A percentile compares a stretch with the other conserved stretches of the same genome.
These are phyloP conservation scores for Manis javanica DNA, from an alignment of 2,797 vertebrate species.

Conservation along the genomic window DNA sequence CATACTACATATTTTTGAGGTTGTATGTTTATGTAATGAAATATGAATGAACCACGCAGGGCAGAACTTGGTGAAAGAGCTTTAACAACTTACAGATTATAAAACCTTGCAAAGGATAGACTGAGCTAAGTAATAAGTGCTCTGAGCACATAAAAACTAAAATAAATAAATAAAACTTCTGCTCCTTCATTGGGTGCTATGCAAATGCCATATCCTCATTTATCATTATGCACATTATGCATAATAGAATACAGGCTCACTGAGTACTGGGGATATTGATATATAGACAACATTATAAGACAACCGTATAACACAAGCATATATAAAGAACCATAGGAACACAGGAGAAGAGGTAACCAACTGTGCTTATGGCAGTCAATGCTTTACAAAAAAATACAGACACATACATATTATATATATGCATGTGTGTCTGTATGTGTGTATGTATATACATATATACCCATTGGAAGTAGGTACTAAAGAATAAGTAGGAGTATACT, in stretches of 20 bases:
- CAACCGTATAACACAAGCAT: neutral
- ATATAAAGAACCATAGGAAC: neutral
- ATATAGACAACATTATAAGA: neutral
- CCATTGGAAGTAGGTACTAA: constrained; percentile 9
- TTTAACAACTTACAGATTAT: constrained; percentile 34
- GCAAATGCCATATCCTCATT: neutral
- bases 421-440: no score
- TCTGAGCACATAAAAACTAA: neutral
- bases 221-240: neutral
- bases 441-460: neutral
- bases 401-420: neutral
- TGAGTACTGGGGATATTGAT: neutral
- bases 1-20: neutral
- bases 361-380: neutral
- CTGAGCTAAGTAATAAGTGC: neutral
- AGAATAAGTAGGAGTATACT: neutral
- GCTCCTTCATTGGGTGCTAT: neutral
- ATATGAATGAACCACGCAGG: neutral
- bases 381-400: neutral
- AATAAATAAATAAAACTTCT: constrained; percentile 27
- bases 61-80: neutral
- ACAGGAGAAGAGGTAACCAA: neutral
- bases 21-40: constrained; percentile 23
- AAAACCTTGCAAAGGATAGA: neutral
- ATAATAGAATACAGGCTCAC: neutral